Evolutionary conservation across 1,140 invertebrate genomes (phyloP), one percentile per base, ranked within the genome.

Genomic region (Lamellibrachia luymesi): DNA sequence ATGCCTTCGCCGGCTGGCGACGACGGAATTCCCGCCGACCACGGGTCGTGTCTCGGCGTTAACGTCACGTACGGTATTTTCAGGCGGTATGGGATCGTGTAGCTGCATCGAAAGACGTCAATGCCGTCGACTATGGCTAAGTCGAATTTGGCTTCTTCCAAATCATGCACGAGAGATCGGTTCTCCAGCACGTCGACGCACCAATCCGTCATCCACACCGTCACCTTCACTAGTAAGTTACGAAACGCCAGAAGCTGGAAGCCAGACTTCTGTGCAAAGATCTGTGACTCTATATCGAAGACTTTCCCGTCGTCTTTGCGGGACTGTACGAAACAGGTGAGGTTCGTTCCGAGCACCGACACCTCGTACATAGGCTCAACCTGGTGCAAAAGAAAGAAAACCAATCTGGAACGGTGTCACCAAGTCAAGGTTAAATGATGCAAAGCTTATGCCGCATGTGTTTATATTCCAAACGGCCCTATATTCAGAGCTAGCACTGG

Each of bases 71-170:
- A 93, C 27, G 80, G 80, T 49, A 93, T n/a, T n/a, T 89, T 89
- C 50, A 93, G 90, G 38, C 92, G 51, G 50, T 93, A 89, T 1
- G 93, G 92, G 27, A 93, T 64, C 13, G 91, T 51, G 27, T 91
- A 80, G 5, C 51, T 22, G 25, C 51, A 90, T 22, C 92, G 91
- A 8, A 51, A 52, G 38, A 92, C 49, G 56, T 93, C 56, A 13
- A 91, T 49, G 49, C 51, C 90, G 38, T 93, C 93, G 13, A 93
- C 56, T 25, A 93, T 50, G 0, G 52, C 92, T 0, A 93, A 49
- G 64, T 93, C 93, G 64, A 91, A 93, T 17, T 52, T 90, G 27
- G 52, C 90, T 49, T 90, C 51, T 49, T 91, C 92, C 90, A 93
- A 13, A 4, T 50, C 91, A n/a, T 27, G 64, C 64, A 80, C 64